phyloP scores from a whole-genome alignment of 2,113 vertebrate genomes.

The Vidua chalybeata region DNA sequence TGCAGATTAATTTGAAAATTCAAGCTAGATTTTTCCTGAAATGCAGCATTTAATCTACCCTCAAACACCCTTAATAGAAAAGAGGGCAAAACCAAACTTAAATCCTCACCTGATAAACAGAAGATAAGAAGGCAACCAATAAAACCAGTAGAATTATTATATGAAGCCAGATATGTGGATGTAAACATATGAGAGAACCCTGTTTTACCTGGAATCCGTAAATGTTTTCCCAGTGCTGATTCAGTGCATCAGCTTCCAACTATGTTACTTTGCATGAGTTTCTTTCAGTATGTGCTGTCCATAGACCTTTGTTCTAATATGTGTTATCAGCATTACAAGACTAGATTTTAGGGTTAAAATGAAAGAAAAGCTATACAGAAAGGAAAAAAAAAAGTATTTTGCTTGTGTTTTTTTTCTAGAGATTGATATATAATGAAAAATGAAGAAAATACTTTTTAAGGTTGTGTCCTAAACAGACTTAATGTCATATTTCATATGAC shows the following conservation, averaged over 20 bases:
- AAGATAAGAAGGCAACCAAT: rapidly evolving
- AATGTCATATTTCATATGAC: not conserved
- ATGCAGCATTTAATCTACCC: not conserved
- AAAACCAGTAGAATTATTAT: not conserved
- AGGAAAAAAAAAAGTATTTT: not conserved
- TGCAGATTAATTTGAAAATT: not conserved
- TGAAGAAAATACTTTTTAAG: not conserved
- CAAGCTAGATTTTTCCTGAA: not conserved
- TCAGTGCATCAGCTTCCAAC: not conserved
- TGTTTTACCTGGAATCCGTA: not conserved
- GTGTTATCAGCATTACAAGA: not conserved
- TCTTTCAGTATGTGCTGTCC: not conserved
- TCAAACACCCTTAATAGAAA: not conserved
- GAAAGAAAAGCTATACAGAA: not conserved
- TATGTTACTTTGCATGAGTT: not conserved
- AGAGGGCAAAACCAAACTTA: not conserved
- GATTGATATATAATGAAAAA: not conserved
- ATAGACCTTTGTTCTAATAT: not conserved
- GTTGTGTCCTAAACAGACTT: not conserved
- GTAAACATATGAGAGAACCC: not conserved
- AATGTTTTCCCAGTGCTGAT: not conserved
- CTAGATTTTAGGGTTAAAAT: not conserved
- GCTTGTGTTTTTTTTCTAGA: not conserved
- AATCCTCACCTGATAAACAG: not conserved
- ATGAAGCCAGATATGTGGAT: not conserved